Conservation (phyloP, 2,888 invertebrate genomes). For the Acholoe squamosa region DNA sequence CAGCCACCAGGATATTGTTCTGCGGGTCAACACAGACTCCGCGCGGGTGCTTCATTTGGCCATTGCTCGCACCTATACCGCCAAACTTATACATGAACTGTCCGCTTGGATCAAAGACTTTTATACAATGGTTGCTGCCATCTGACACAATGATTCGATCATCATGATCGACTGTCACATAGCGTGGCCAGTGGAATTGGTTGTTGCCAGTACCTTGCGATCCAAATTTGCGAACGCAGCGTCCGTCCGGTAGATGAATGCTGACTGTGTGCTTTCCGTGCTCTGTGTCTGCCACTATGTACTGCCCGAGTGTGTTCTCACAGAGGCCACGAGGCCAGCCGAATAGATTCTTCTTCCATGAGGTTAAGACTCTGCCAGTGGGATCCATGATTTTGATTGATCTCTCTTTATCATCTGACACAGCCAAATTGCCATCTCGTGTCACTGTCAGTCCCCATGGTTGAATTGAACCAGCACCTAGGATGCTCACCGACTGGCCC, state of each 20-base stretch:
- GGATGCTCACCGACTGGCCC: slow-evolving; percentile 71
- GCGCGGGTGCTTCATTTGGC: slow-evolving; percentile 84
- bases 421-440: slow-evolving; percentile 72
- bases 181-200: slow-evolving; percentile 84
- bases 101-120: slow-evolving; percentile 83
- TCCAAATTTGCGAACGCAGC: slow-evolving; percentile 72
- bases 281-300: slow-evolving; percentile 84
- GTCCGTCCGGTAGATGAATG: slow-evolving; percentile 69
- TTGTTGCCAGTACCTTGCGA: slow-evolving; percentile 81
- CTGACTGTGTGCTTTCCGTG: slow-evolving; percentile 71
- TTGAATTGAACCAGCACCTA: slow-evolving; percentile 72
- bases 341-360: slow-evolving; percentile 74
- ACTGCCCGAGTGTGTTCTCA: slow-evolving; percentile 77
- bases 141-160: slow-evolving; percentile 84
- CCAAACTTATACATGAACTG: slow-evolving; percentile 84
- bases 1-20: slow-evolving; percentile 84
- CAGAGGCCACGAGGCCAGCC: slow-evolving; percentile 75
- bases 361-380: slow-evolving; percentile 70
- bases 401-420: slow-evolving; percentile 73
- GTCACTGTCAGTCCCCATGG: slow-evolving; percentile 74
- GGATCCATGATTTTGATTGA: slow-evolving; percentile 72
- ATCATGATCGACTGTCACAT: slow-evolving; percentile 83
- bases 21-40: slow-evolving; percentile 84
- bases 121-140: slow-evolving; percentile 84
- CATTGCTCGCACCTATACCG: slow-evolving; percentile 83